Base-by-base conservation (phyloP, 1,140 invertebrate genomes). In the Lasioglossum baleicum region DNA sequence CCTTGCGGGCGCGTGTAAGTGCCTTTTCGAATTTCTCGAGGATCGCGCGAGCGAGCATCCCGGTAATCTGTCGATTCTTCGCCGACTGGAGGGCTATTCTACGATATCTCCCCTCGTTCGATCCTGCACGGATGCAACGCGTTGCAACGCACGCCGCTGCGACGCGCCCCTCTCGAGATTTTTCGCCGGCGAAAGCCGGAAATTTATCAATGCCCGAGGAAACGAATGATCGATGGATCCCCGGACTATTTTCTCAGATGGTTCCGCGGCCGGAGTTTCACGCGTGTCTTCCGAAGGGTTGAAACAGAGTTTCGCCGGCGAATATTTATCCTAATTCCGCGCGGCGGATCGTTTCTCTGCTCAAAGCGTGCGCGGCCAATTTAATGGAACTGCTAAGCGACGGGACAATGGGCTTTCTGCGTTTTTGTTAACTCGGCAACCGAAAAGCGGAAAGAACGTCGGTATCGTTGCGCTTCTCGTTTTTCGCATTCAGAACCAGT, bases 41-140 rank as follows among this genome's bases (percentile, higher is more conserved):
- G 64, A 75, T 74, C 60, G 61, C 63, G 68, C 83, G 58, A 11
- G 65, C 42, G 11, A 66, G 66, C 60, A 81, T 87, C 76, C 75
- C 78, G 69, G 69, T 91, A 90, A 90, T 91, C 89, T 84, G 69
- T 88, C 87, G 88, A 90, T 90, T 87, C 83, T 89, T 87, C 73
- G 83, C 58, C 73, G 75, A 72, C 78, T 82, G 66, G 76, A 73
- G 74, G 75, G 35, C 35, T 69, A 75, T 81, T 88, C 35, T 82
- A 68, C 88, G 86, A 87, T 85, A 85, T 87, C 63, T 83, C 64
- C 74, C 17, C 56, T n/a, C 56, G 7, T 58, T 58, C 22, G 20
- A n/a, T 58, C 56, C 4, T 2, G 7, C 20, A 10, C 44, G 0
- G 35, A 0, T 35, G 35, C 35, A 35, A 35, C 35, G 35, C 5